Conservation (phyloP, 2,888 invertebrate species). For the Conomelus anceps region DNA sequence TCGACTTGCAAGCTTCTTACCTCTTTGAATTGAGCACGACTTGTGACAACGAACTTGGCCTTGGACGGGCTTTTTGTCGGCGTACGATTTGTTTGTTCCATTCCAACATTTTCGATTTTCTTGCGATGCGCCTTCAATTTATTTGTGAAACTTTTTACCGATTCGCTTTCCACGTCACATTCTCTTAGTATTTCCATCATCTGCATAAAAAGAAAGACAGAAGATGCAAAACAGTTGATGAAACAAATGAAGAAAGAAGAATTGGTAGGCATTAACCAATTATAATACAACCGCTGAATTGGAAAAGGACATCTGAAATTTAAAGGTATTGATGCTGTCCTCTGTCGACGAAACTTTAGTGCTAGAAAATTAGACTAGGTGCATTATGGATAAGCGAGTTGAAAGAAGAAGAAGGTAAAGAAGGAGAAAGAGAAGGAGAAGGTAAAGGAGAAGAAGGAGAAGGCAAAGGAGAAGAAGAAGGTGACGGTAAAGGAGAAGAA, state of each 20-base stretch:
- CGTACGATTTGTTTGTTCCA: conserved; percentile 20
- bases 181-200: conserved; percentile 12
- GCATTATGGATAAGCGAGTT: too few species aligned
- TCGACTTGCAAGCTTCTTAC: not conserved
- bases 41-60: conserved; percentile 26
- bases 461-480: too few species aligned
- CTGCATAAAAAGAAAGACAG: not conserved
- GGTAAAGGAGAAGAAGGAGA: too few species aligned
- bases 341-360: too few species aligned
- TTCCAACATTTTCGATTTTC: conserved; percentile 21
- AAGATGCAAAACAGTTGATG: not conserved
- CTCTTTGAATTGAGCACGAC: conserved; percentile 28
- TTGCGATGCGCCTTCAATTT: conserved; percentile 1
- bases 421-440: too few species aligned
- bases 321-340: too few species aligned
- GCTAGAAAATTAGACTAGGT: too few species aligned
- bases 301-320: too few species aligned
- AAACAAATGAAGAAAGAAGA: not conserved
- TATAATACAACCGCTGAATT: too few species aligned
- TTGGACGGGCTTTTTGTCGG: conserved; percentile 29
- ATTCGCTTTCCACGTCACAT: not conserved
- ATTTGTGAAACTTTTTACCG: not conserved
- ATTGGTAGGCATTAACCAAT: too few species aligned
- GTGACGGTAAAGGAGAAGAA: too few species aligned
- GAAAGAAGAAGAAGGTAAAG: too few species aligned